These are phyloP conservation scores for Trogon surrucura DNA, from an alignment of 2,113 vertebrate genomes.

Conservation along the genomic window DNA sequence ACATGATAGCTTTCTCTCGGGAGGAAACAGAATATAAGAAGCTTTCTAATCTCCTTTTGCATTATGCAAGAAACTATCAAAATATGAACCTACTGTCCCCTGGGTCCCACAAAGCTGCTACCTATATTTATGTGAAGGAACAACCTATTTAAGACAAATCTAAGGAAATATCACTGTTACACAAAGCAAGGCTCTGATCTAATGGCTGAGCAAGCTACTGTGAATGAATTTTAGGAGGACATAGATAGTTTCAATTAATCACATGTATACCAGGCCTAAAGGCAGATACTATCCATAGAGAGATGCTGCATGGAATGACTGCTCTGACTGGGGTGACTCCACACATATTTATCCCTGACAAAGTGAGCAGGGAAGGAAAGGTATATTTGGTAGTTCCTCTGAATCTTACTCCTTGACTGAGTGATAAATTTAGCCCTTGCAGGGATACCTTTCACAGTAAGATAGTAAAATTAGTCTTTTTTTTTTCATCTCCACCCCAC, in stretches of 20 bases:
- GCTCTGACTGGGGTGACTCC: neutral
- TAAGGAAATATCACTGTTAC: neutral
- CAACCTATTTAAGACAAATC: constrained; percentile 14
- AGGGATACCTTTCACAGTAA: neutral
- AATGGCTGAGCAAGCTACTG: neutral
- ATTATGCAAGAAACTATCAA: constrained; percentile 56
- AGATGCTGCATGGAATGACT: neutral
- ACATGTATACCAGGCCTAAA: neutral
- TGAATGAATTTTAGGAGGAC: neutral
- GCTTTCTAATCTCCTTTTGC: constrained; percentile 54
- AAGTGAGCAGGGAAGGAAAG: neutral
- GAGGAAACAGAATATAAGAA: constrained; percentile 63
- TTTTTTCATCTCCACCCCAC: no score
- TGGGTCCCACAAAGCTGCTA: constrained; percentile 16
- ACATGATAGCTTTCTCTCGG: constrained; percentile 59
- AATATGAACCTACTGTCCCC: constrained; percentile 6
- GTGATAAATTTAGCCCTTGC: neutral
- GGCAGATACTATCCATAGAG: neutral
- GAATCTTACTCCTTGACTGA: neutral
- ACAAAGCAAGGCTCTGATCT: neutral
- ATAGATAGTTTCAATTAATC: neutral
- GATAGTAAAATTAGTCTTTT: neutral
- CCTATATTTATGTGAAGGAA: constrained; percentile 19
- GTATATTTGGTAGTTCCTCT: neutral
- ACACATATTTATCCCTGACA: neutral